phyloP scores from a whole-genome alignment of 2,113 vertebrate genomes.

The Etia nguti region DNA sequence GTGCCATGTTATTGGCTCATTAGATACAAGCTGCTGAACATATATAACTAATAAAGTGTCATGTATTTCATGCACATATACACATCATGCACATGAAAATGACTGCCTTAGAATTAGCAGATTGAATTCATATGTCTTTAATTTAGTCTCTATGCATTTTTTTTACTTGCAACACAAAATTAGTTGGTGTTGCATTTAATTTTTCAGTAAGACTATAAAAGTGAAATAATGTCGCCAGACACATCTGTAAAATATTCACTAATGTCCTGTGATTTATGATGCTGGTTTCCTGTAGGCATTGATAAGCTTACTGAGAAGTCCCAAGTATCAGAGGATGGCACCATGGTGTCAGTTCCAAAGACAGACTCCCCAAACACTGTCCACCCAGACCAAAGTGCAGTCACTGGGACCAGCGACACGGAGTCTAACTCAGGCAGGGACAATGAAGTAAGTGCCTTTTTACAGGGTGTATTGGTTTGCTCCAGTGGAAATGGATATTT shows the following conservation, averaged over 20 bases:
- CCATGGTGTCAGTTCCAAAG: slow-evolving; percentile 83
- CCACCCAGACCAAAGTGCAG: slow-evolving; percentile 54
- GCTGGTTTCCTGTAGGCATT: slow-evolving; percentile 72
- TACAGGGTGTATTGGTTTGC: neutral
- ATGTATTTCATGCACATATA: neutral
- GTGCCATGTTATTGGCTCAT: neutral
- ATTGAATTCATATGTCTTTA: neutral
- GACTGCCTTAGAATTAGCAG: neutral
- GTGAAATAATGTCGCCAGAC: neutral
- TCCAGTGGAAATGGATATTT: neutral
- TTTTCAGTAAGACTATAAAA: neutral
- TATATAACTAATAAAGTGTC: neutral
- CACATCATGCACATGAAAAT: neutral
- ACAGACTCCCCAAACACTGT: slow-evolving; percentile 54
- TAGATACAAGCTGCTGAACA: neutral
- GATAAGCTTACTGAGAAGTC: slow-evolving; percentile 98
- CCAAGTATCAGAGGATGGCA: slow-evolving; percentile 95
- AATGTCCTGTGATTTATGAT: neutral
- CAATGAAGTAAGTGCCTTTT: slow-evolving; percentile 63
- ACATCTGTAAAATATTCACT: neutral
- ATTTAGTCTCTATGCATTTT: neutral
- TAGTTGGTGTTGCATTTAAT: neutral
- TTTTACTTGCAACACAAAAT: neutral
- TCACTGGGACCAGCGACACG: slow-evolving; percentile 67
- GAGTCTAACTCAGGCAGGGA: slow-evolving; percentile 75